Base-by-base conservation (phyloP, 37 sponge, comb jelly and placozoan genomes). In the Crambe crambe region DNA sequence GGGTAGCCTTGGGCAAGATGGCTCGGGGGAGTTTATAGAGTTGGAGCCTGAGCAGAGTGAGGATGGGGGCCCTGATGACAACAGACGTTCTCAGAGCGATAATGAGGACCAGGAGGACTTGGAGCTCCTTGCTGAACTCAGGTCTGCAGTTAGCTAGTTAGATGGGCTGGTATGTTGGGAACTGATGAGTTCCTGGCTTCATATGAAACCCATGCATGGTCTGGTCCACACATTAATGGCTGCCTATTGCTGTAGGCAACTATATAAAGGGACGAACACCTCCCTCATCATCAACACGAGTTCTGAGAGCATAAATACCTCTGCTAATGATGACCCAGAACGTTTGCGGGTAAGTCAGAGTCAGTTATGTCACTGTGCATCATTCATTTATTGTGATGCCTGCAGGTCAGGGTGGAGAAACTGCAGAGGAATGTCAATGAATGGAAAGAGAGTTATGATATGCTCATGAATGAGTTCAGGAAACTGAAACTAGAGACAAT, bases 241-340 rank as follows among this genome's bases (percentile, higher is more conserved):
- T 47, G n/a, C n/a, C n/a, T n/a, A n/a, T n/a, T n/a, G n/a, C n/a
- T 60, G 17, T 60, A 60, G 61, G 61, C 21, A 60, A 25, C 61
- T 60, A 6, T 60, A 60, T 22, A 20, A 25, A 25, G 27, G 25
- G 5, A 25, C 17, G 26, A 60, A 22, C 25, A 21, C 61, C 3
- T 60, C 61, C 5, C 25, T 60, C 27, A 60, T 60, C 26, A 25
- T 60, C 61, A 22, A 25, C 61, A 22, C 17, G 17, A 60, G 61
- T 22, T 60, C 61, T 9, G 61, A 60, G 61, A 60, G 61, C 17
- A 4, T 60, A 20, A 60, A 60, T 60, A 6, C 61, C 4, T n/a
- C 61, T 21, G 17, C 4, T n/a, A 26, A 6, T 4, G 25, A 25
- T 20, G 61, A 60, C 61, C 61, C 61, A 21, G 61, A 60, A 22